phyloP scores from a whole-genome alignment of 2,797 vertebrate species.

The Spea hammondii region DNA sequence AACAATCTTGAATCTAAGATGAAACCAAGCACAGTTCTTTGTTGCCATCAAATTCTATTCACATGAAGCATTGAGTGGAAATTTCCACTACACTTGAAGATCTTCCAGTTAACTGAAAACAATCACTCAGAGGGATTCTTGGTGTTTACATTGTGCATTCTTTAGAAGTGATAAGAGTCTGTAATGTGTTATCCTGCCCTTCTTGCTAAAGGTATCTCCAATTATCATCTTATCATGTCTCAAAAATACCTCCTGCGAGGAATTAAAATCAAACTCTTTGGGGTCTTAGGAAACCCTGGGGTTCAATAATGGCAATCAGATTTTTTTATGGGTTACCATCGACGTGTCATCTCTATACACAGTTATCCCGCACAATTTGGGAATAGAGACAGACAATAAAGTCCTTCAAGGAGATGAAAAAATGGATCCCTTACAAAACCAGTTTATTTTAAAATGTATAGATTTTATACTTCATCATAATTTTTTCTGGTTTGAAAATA shows the following conservation, averaged over 20 bases:
- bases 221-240: not conserved
- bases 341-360: too few species aligned
- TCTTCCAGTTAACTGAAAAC: slow-evolving; percentile 26
- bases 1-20: too few species aligned
- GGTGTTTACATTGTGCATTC: slow-evolving; percentile 43
- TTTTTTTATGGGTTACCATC: too few species aligned
- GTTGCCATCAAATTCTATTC: not conserved
- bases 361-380: too few species aligned
- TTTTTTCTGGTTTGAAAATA: too few species aligned
- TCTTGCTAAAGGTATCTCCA: slow-evolving; percentile 4
- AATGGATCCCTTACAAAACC: too few species aligned
- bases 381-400: too few species aligned
- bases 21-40: too few species aligned
- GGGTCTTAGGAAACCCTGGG: not conserved
- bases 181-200: not conserved
- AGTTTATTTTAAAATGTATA: too few species aligned
- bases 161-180: slow-evolving; percentile 7
- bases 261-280: not conserved
- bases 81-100: slow-evolving; percentile 43
- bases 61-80: slow-evolving; percentile 23
- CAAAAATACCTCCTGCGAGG: not conserved
- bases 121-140: not conserved
- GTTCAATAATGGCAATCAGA: too few species aligned
- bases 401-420: too few species aligned
- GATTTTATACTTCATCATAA: too few species aligned